Base-by-base conservation (phyloP, 2,888 invertebrate species). In the Ametastegia equiseti region DNA sequence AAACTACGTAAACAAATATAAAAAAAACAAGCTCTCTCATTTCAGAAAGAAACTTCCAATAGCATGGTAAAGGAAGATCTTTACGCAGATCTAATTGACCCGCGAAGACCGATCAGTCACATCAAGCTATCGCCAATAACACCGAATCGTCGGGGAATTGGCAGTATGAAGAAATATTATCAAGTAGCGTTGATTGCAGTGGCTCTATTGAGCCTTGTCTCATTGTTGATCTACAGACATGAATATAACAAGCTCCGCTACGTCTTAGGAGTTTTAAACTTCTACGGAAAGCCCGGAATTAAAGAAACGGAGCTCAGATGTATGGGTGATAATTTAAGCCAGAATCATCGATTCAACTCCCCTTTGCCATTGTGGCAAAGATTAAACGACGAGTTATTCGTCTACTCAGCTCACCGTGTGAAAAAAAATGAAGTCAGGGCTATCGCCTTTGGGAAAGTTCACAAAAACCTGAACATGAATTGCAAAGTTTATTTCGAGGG, bases 201-300 rank as follows among this genome's bases (percentile, higher is more conserved):
- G 78, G 96, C 97, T 80, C 92, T 94, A 84, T 90, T 96, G 47
- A 97, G 97, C 90, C 93, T 97, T 47, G 92, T 95, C 19, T 94
- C 96, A 15, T 93, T 97, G 83, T 92, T 97, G 30, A 94, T 97
- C 88, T 97, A 97, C 90, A 95, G 97, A 83, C 97, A 96, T 87
- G 97, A 97, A 91, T 97, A 97, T 88, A 96, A 96, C 89, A 95
- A 96, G 65, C 92, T 97, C 0, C 94, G 97, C 84, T 97, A 97
- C 92, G 97, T 97, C 0, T 91, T 97, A 15, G 96, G 97, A 92
- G 97, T 97, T 9, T 94, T 97, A 5, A 97, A 97, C 90, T 97
- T 97, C 89, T 97, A 97, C 88, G 97, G 97, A 0, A 94, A 94
- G 84, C 95, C 95, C 0, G 94, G 94, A 9, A 90, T 93, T 36